Base-by-base conservation (phyloP, 1,140 invertebrate genomes). In the Meloidogyne chitwoodi region DNA sequence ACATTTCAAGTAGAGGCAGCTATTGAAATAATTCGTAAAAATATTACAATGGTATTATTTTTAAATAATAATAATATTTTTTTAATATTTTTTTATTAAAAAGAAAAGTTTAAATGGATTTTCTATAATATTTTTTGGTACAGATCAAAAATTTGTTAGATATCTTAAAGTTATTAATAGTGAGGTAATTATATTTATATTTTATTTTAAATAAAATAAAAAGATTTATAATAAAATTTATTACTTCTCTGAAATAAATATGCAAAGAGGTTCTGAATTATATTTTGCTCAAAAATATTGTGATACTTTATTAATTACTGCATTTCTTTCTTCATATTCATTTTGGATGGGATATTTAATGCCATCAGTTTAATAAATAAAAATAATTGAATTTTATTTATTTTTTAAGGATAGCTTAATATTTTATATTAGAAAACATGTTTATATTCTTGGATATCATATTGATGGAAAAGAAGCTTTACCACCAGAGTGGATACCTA, bases 341-440 rank as follows among this genome's bases (percentile, higher is more conserved):
- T 79, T 67, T 63, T 83, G 79, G 79, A 80, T 80, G 75, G 79
- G 56, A 16, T 80, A 79, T 66, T 67, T 79, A 66, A 79, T 79
- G 78, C 77, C 77, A 1, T 4, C 19, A 56, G 34, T 27, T 29
- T 19, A n/a, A 16, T 34, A 66, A 14, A 44, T 8, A 24, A n/a
- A 29, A 19, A 64, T 38, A 27, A 71, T 44, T n/a, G 2, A 70
- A 71, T n/a, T n/a, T 56, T 5, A n/a, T 56, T 56, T 56, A n/a
- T n/a, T 44, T 44, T 44, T 27, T 24, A 27, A 41, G 34, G 5
- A 31, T 67, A n/a, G 14, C 6, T 26, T 22, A 41, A 41, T 67
- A 24, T 41, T n/a, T 31, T 31, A 41, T 41, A 67, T 41, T 31
- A 19, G 29, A 67, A 31, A 41, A 41, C 38, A 48, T 71, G 38